A percentile compares a stretch with the other conserved stretches of the same genome.
These are phyloP conservation scores for Cosmia pyralina DNA, from an alignment of 2,888 invertebrate genomes.

Conservation along the genomic window DNA sequence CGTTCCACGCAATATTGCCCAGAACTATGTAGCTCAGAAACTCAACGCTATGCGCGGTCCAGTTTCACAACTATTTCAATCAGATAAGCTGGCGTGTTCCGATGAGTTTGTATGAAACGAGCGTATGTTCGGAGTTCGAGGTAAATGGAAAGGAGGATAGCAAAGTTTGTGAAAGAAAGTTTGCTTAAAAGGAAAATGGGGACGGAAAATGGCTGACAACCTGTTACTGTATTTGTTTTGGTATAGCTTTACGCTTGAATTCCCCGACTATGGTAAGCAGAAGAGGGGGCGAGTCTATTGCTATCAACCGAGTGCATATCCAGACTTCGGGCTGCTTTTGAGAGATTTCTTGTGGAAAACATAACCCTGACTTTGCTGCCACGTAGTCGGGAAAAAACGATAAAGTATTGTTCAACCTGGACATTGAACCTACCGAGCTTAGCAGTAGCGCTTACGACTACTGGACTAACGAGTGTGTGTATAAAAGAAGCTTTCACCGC, in stretches of 20 bases:
- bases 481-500: background rate
- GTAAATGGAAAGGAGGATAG: background rate
- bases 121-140: background rate
- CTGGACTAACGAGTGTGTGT: background rate
- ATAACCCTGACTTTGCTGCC: no score
- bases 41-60: constrained; percentile 24
- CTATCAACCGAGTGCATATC: no score
- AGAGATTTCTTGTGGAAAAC: no score
- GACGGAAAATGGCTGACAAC: background rate
- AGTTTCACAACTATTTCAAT: constrained; percentile 55
- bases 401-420: background rate
- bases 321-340: no score
- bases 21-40: constrained; percentile 33
- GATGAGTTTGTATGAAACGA: constrained; percentile 33
- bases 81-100: constrained; percentile 27
- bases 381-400: no score
- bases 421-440: background rate
- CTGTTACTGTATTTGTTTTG: background rate
- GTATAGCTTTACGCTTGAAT: no score
- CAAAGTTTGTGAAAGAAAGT: background rate
- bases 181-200: background rate
- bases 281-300: no score
- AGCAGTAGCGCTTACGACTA: background rate
- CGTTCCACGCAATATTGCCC: constrained; percentile 7
- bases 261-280: no score